A percentile compares a stretch with the other conserved stretches of the same genome.
These are phyloP conservation scores for Aphelocoma californica DNA, from an alignment of 2,797 vertebrate species.

Conservation along the genomic window DNA sequence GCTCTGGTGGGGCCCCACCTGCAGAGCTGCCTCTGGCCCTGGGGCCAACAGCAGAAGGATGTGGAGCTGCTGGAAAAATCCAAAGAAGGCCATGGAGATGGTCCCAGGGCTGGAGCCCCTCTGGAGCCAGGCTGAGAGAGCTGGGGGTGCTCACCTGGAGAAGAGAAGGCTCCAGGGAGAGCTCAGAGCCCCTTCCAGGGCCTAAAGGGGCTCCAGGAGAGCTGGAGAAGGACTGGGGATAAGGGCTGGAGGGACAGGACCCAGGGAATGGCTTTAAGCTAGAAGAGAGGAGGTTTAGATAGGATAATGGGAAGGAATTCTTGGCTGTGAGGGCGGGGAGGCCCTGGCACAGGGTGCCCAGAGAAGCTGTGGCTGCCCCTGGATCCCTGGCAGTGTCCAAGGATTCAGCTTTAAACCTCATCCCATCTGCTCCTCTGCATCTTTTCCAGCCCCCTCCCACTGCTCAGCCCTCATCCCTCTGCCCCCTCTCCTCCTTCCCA, in stretches of 20 bases:
- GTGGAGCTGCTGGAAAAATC: background rate
- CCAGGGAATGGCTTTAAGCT: fast-evolving
- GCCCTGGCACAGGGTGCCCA: background rate
- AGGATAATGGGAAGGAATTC: background rate
- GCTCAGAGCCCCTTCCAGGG: fast-evolving
- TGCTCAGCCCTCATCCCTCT: background rate
- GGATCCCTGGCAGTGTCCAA: background rate
- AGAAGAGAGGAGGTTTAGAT: background rate
- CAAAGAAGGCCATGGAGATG: fast-evolving
- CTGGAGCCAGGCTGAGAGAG: background rate
- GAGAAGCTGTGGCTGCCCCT: background rate
- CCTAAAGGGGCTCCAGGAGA: background rate
- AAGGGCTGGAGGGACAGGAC: background rate
- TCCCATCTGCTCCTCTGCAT: background rate
- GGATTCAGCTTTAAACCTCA: background rate
- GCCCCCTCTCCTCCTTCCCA: background rate
- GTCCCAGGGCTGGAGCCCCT: background rate
- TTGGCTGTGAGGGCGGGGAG: fast-evolving
- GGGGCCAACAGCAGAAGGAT: fast-evolving
- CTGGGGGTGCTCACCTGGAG: background rate
- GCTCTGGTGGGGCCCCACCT: background rate
- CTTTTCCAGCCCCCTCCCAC: background rate
- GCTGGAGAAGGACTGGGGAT: background rate
- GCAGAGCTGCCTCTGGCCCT: background rate
- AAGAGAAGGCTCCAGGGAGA: fast-evolving